Base-by-base conservation (phyloP, 2,888 invertebrate species). In the Abrostola tripartita region DNA sequence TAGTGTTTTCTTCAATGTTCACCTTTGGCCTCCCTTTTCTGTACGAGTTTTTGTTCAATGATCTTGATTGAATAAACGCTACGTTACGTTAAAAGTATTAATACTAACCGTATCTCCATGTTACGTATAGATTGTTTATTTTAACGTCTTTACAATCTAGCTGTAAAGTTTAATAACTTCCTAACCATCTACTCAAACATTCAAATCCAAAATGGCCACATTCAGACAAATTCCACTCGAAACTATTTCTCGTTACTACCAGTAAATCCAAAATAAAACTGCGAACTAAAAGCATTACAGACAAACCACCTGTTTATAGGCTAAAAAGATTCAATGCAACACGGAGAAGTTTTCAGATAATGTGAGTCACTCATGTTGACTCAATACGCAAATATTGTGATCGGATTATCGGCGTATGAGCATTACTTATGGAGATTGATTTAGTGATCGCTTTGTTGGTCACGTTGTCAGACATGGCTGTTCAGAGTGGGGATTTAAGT, bases 301-400 rank as follows among this genome's bases (percentile, higher is more conserved):
- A 68, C 73, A 73, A 78, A 80, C 73, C 69, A 76, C 72, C 77
- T 82, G 76, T 80, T 80, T 78, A 71, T 70, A 71, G 67, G 58
- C 68, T 52, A 60, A 71, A 70, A 73, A 67, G 66, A 74, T 69
- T 62, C 74, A 65, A 78, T 81, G 71, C 74, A 78, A 77, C 74
- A 68, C 52, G 70, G 59, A n/a, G 58, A 78, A 80, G 68, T 78
- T 80, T 71, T 50, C 61, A 66, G 75, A 76, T 82, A 83, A 82
- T 80, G 63, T 67, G 63, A 55, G 67, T 24, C 24, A 24, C 68
- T 74, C 76, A 61, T 58, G 70, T 74, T 81, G 82, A 69, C 74
- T 79, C 68, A 79, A 74, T 79, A 75, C 77, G 74, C 82, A 83
- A 87, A 86, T 85, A 85, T 74, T 77, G 81, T 87, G 84, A 86